A percentile compares a stretch with the other conserved stretches of the same genome.
phyloP scores from a whole-genome alignment of 2,888 invertebrate species.

The Cetonia aurata region DNA sequence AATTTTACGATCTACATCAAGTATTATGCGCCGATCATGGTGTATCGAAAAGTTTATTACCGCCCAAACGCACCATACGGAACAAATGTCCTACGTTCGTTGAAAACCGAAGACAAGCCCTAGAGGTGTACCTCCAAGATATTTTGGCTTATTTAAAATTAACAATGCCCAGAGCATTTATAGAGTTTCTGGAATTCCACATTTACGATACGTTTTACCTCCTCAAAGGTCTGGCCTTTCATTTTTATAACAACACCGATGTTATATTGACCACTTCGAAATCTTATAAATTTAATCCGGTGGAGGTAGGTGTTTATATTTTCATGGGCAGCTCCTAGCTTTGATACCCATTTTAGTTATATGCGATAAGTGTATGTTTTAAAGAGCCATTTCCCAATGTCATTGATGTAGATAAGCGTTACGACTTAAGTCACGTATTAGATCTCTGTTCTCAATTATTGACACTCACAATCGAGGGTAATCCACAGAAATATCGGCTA shows the following conservation, averaged over 20 bases:
- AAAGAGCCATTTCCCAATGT: constrained; percentile 87
- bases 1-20: constrained; percentile 90
- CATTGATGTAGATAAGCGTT: constrained; percentile 83
- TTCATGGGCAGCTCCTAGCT: constrained; percentile 16
- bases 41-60: constrained; percentile 86
- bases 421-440: constrained; percentile 91
- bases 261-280: constrained; percentile 72
- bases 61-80: constrained; percentile 93
- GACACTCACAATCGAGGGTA: constrained; percentile 77
- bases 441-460: constrained; percentile 88
- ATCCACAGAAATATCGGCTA: constrained; percentile 76
- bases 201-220: constrained; percentile 91
- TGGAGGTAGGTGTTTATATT: constrained; percentile 73
- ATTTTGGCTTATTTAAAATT: constrained; percentile 81
- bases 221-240: constrained; percentile 84
- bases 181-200: constrained; percentile 89
- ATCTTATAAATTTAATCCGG: constrained; percentile 79
- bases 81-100: constrained; percentile 91
- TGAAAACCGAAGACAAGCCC: constrained; percentile 82
- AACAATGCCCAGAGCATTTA: constrained; percentile 84
- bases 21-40: constrained; percentile 85
- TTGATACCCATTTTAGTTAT: constrained; percentile 71
- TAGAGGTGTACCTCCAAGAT: constrained; percentile 85
- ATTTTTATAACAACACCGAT: constrained; percentile 83
- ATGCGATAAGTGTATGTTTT: constrained; percentile 90